phyloP scores from a whole-genome alignment of 2,888 invertebrate genomes.

The Iselma pallidipennis region DNA sequence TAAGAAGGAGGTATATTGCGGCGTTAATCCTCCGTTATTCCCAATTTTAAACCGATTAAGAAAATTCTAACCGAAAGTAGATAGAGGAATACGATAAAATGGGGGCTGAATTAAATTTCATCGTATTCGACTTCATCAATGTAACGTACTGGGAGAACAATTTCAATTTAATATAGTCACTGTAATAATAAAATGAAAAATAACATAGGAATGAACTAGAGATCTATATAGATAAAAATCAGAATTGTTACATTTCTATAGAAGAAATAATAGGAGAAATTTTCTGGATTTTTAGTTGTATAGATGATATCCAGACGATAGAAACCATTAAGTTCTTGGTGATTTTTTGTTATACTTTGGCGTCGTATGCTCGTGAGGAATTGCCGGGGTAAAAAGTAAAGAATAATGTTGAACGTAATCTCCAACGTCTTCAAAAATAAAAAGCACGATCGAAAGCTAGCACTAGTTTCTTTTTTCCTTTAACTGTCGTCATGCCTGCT shows the following conservation, averaged over 20 bases:
- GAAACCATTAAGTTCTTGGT: not conserved
- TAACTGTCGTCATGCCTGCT: not conserved
- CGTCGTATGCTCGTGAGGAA: not conserved
- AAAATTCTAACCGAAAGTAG: constrained; percentile 50
- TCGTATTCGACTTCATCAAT: constrained; percentile 38
- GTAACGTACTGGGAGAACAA: constrained; percentile 23
- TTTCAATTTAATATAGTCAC: not conserved
- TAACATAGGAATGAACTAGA: no score
- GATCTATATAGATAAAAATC: not conserved
- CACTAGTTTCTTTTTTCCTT: not conserved
- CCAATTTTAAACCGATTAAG: constrained; percentile 56
- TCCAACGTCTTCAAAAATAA: constrained; percentile 1
- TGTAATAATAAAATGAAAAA: no score
- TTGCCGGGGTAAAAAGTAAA: not conserved
- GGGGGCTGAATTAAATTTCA: constrained; percentile 36
- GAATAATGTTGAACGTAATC: not conserved
- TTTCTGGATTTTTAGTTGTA: not conserved
- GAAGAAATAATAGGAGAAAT: not conserved
- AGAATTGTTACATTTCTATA: not conserved
- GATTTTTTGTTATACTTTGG: not conserved
- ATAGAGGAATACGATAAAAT: constrained; percentile 37
- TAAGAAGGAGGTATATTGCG: constrained; percentile 49
- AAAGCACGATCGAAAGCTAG: constrained; percentile 2
- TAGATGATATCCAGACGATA: not conserved
- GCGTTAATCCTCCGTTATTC: constrained; percentile 50